Evolutionary conservation across 2,113 vertebrate genomes (phyloP), one percentile per base, ranked within the genome.

Genomic region (Apeltes quadracus): DNA sequence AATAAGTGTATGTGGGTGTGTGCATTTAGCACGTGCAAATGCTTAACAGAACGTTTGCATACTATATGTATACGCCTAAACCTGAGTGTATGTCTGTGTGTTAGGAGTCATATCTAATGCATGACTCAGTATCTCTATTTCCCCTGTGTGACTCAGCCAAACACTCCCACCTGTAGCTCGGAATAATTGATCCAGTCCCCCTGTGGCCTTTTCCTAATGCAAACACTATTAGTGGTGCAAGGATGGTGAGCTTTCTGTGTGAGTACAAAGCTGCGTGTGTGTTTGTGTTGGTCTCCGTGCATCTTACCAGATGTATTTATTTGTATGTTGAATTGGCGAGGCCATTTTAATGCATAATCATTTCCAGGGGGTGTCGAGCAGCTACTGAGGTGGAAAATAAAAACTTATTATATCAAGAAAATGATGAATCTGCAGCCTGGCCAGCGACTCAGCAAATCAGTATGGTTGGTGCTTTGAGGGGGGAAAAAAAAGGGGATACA

Each of bases 31-130:
- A 18, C 53, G 14, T 20, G 27, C 43, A 53, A 41, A 55, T 41
- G 58, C 18, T 34, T 14, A 4, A 15, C 41, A 14, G 5, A 18
- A 50, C 74, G 56, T 70, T 53, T 15, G 14, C 8, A 15, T 41
- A n/a, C 22, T 74, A 56, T 34, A 6, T 56, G 59, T 71, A n/a
- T 51, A 20, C 20, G 53, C 23, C 34, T 44, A 22, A 65, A 44
- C 22, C 13, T 50, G 36, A 56, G 55, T 58, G 44, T 79, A 16
- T 23, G 4, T 46, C 3, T 69, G 34, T 81, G 51, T 78, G 51
- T 75, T 65, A 23, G 25, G 51, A 50, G 44, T 84, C 70, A 87
- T 91, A 70, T 89, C 86, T 86, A 82, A 91, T 92, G 90, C 86
- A 90, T 83, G 72, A 87, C 25, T 44, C 63, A 61, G 82, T 61